A percentile compares a stretch with the other conserved stretches of the same genome.
Conservation (phyloP, 2,113 vertebrate species). For the Stigmatopora nigra region DNA sequence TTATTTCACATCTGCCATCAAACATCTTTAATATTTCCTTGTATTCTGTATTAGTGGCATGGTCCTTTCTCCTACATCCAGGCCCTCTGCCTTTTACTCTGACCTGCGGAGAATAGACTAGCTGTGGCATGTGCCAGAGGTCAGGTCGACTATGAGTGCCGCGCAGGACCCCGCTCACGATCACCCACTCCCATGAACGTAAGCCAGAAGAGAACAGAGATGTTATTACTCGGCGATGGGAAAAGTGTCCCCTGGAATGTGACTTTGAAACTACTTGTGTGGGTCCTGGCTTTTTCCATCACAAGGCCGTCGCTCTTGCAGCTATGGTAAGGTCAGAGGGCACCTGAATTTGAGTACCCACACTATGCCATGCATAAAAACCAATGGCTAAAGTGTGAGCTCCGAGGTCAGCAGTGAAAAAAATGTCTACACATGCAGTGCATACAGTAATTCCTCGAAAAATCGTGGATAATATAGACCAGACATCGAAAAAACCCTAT, state of each 20-base stretch:
- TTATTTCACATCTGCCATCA: neutral
- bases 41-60: constrained; percentile 24
- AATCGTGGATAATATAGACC: no score
- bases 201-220: constrained; percentile 60
- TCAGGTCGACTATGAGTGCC: constrained; percentile 51
- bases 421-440: constrained; percentile 16
- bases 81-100: constrained; percentile 48
- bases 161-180: constrained; percentile 64
- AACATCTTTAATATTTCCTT: constrained; percentile 29
- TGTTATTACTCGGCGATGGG: constrained; percentile 66
- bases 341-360: constrained; percentile 47
- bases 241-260: constrained; percentile 69
- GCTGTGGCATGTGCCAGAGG: constrained; percentile 56
- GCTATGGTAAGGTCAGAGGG: constrained; percentile 50
- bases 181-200: constrained; percentile 63
- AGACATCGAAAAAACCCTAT: no score
- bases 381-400: constrained; percentile 48
- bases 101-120: constrained; percentile 53
- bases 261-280: constrained; percentile 55
- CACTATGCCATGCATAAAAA: constrained; percentile 43
- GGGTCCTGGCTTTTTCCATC: constrained; percentile 56
- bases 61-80: constrained; percentile 40
- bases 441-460: neutral
- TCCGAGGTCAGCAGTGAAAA: constrained; percentile 35
- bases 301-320: constrained; percentile 52